A percentile compares a stretch with the other conserved stretches of the same genome.
Evolutionary conservation across 2,797 vertebrate genomes (phyloP).

Genomic region (Aplochiton taeniatus): DNA sequence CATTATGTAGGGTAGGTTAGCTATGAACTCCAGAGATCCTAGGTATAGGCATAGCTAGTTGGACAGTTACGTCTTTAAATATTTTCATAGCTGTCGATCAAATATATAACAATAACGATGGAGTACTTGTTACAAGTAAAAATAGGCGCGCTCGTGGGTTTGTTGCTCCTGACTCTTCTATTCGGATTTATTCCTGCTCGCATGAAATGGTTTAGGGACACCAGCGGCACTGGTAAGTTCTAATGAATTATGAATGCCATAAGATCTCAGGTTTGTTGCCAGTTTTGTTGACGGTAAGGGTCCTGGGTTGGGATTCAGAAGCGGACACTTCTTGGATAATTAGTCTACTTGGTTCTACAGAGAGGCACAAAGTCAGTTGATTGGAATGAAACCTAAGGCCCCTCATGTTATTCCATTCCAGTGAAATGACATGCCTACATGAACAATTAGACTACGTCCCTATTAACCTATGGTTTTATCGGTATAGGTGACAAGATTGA

Average conservation of each 20-base stretch:
- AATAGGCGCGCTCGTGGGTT: slow-evolving; percentile 71
- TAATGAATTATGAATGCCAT: not conserved
- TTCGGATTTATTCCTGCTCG: slow-evolving; percentile 79
- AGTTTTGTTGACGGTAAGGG: too few relatives aligned
- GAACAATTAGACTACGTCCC: too few relatives aligned
- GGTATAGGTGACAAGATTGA: too few relatives aligned
- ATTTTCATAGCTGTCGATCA: too few relatives aligned
- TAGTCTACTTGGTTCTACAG: not conserved
- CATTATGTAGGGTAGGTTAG: too few relatives aligned
- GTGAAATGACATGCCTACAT: not conserved
- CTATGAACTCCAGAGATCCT: too few relatives aligned
- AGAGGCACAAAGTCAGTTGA: slow-evolving; percentile 55
- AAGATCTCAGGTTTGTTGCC: too few relatives aligned
- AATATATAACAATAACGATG: slow-evolving; percentile 52
- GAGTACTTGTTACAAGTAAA: slow-evolving; percentile 80
- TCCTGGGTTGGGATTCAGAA: too few relatives aligned
- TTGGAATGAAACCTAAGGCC: slow-evolving; percentile 25
- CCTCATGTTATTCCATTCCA: not conserved
- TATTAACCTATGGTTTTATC: too few relatives aligned
- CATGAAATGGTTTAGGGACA: slow-evolving; percentile 74
- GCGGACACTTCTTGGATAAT: too few relatives aligned
- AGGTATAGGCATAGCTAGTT: too few relatives aligned
- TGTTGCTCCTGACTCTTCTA: slow-evolving; percentile 74
- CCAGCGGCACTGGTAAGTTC: slow-evolving; percentile 70
- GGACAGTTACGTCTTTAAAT: too few relatives aligned